phyloP scores from a whole-genome alignment of 2,113 vertebrate species.

The Podarcis muralis region DNA sequence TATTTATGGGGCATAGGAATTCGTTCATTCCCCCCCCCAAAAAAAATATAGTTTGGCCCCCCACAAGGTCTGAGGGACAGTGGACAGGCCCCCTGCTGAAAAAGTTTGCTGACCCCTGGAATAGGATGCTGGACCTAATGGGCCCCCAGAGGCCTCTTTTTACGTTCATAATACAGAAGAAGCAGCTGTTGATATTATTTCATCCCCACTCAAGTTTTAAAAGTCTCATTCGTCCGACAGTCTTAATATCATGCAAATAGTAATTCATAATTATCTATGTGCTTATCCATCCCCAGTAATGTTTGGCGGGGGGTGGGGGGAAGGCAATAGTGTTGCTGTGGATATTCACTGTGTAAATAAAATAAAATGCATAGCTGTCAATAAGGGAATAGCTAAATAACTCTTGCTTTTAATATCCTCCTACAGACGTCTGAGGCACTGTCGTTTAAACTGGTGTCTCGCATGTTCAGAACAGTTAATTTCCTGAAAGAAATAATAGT shows the following conservation, averaged over 20 bases:
- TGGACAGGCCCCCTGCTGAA: no score
- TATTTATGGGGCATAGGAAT: no score
- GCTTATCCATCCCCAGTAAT: neutral
- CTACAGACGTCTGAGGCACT: neutral
- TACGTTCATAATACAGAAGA: neutral
- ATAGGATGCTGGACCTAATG: no score
- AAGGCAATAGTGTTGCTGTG: neutral
- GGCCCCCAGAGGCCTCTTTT: no score
- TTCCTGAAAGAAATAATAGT: slow-evolving; percentile 5
- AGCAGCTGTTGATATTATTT: neutral
- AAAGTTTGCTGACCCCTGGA: no score
- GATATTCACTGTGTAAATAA: neutral
- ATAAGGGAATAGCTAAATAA: neutral
- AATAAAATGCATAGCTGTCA: neutral
- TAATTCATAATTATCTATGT: neutral
- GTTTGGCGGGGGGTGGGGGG: no score
- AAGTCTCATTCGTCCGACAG: neutral
- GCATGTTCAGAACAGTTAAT: neutral
- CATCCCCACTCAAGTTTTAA: neutral
- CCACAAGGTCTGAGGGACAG: no score
- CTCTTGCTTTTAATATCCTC: slow-evolving; percentile 10
- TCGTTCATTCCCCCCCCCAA: no score
- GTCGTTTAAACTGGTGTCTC: neutral
- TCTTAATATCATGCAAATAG: neutral
- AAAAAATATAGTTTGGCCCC: no score